Percentiles rank a stretch among this genome's conserved stretches.
phyloP scores from a whole-genome alignment of 2,113 vertebrate species.

The Petrocephalus zakoni region DNA sequence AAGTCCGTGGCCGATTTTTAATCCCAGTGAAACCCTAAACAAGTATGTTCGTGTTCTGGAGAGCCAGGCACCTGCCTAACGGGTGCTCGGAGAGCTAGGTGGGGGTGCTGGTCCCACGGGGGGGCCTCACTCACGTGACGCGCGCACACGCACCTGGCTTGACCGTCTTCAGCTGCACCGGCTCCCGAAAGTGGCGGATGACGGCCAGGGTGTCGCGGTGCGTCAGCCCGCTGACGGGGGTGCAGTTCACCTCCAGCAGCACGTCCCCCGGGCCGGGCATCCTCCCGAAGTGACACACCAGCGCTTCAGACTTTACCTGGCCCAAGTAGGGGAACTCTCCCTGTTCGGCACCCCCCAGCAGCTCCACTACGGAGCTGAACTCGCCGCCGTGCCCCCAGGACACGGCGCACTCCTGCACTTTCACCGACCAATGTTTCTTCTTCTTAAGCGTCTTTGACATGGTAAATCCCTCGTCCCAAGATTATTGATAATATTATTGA shows the following conservation, averaged over 20 bases:
- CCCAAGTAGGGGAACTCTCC: conserved; percentile 88
- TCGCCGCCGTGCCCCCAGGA: conserved; percentile 69
- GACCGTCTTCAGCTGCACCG: conserved; percentile 84
- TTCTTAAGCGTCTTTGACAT: conserved; percentile 95
- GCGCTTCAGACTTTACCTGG: conserved; percentile 62
- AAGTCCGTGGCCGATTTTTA: neutral
- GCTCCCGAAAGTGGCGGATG: conserved; percentile 86
- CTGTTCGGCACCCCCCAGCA: conserved; percentile 81
- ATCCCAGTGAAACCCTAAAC: neutral
- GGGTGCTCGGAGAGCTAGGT: neutral
- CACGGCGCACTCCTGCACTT: conserved; percentile 84
- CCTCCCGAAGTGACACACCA: conserved; percentile 73
- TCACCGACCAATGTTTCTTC: conserved; percentile 89
- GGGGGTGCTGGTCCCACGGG: no score
- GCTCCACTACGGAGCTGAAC: conserved; percentile 62
- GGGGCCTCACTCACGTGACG: no score
- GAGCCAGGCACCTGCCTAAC: neutral
- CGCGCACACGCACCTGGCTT: conserved; percentile 69
- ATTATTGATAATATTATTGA: neutral
- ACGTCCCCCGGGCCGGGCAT: conserved; percentile 76
- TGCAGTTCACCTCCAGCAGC: conserved; percentile 92
- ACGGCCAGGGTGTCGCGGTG: conserved; percentile 87
- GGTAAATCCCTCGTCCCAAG: conserved; percentile 31
- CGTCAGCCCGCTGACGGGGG: conserved; percentile 90
- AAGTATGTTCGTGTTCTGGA: neutral